phyloP scores from a whole-genome alignment of 1,140 invertebrate species.

The Oreohelix idahoensis region DNA sequence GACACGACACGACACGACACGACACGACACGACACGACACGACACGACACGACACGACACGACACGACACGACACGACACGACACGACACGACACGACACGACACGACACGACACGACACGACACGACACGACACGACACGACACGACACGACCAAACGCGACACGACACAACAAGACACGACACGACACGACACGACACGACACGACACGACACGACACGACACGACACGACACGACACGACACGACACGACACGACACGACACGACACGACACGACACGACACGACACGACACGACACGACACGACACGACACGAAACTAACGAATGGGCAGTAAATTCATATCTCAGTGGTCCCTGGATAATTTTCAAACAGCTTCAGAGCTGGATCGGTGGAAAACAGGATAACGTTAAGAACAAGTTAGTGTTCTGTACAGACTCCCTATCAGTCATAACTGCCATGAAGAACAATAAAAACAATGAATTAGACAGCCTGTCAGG shows the following conservation, averaged over 20 bases:
- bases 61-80: not conserved
- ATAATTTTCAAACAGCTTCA: too few relatives aligned
- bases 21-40: constrained; percentile 4
- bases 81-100: constrained; percentile 1
- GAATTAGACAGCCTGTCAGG: too few relatives aligned
- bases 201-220: not conserved
- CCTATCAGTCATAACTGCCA: too few relatives aligned
- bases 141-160: not conserved
- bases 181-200: not conserved
- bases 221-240: not conserved
- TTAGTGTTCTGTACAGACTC: too few relatives aligned
- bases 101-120: not conserved
- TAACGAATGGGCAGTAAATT: too few relatives aligned
- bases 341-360: too few relatives aligned
- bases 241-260: not conserved
- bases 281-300: constrained; percentile 1
- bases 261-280: constrained; percentile 1
- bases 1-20: constrained; percentile 10
- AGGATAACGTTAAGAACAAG: too few relatives aligned
- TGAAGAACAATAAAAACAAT: too few relatives aligned
- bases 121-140: not conserved
- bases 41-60: constrained; percentile 5
- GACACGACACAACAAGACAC: constrained; percentile 8
- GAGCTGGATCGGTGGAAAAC: too few relatives aligned
- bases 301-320: constrained; percentile 5